Conservation (phyloP, 2,888 invertebrate species). For the Noctua janthe region DNA sequence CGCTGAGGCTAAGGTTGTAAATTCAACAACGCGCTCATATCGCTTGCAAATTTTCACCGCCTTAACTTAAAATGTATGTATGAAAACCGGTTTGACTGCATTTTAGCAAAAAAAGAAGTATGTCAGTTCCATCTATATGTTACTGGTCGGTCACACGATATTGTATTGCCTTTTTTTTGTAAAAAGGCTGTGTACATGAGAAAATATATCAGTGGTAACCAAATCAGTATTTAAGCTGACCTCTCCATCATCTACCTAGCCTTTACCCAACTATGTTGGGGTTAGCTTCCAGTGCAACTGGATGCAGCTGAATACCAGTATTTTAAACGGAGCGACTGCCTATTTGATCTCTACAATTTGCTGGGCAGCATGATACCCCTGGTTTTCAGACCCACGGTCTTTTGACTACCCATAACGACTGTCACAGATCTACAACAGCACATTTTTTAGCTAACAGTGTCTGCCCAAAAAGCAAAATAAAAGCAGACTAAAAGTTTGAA, state of each 20-base stretch:
- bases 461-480: neutral
- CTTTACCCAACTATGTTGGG: neutral
- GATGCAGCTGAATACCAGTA: neutral
- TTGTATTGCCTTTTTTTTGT: neutral
- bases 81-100: slow-evolving; percentile 6
- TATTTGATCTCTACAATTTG: neutral
- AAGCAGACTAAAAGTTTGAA: neutral
- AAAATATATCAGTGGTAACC: too few species aligned
- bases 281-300: neutral
- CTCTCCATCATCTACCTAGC: neutral
- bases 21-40: neutral
- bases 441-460: neutral
- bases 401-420: neutral
- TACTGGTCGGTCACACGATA: neutral
- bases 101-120: slow-evolving; percentile 9
- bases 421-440: neutral
- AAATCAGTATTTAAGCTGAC: neutral
- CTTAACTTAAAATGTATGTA: neutral
- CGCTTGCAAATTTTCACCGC: neutral
- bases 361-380: neutral
- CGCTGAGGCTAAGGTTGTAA: neutral
- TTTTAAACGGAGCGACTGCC: neutral
- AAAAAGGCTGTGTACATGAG: too few species aligned
- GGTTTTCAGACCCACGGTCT: neutral
- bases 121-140: neutral